Evolutionary conservation across 2,797 vertebrate species (phyloP).

Genomic region (Fringilla coelebs): DNA sequence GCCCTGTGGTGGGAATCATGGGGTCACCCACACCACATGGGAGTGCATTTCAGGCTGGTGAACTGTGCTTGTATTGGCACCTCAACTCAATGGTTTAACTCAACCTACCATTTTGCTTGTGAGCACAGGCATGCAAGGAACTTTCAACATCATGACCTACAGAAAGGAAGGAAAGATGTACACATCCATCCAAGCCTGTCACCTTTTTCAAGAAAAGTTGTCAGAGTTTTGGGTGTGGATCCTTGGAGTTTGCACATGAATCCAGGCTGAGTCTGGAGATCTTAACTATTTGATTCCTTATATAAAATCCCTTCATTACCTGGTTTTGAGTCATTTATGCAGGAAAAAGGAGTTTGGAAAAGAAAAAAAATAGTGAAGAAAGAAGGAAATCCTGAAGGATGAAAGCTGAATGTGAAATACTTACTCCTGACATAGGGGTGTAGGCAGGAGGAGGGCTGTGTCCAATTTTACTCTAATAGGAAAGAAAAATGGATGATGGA

Average conservation of each 20-base stretch:
- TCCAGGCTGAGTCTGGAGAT: no score
- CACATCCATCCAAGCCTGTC: no score
- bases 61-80: neutral
- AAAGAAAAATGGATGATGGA: constrained; percentile 84
- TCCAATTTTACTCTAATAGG: constrained; percentile 83
- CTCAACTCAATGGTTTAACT: neutral
- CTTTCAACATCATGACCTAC: neutral
- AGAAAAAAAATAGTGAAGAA: neutral
- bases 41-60: neutral
- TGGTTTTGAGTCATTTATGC: constrained; percentile 21
- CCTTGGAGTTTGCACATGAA: no score
- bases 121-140: neutral
- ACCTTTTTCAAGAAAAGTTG: no score
- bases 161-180: no score
- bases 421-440: constrained; percentile 83
- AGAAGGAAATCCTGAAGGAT: constrained; percentile 51
- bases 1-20: neutral
- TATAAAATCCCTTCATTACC: neutral
- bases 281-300: no score
- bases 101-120: neutral
- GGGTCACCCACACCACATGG: neutral
- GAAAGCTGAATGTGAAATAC: constrained; percentile 75
- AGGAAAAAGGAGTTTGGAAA: constrained; percentile 20
- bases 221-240: no score
- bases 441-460: constrained; percentile 84